These are phyloP conservation scores for Triplophysa dalaica DNA, from an alignment of 2,113 vertebrate genomes.

Conservation along the genomic window DNA sequence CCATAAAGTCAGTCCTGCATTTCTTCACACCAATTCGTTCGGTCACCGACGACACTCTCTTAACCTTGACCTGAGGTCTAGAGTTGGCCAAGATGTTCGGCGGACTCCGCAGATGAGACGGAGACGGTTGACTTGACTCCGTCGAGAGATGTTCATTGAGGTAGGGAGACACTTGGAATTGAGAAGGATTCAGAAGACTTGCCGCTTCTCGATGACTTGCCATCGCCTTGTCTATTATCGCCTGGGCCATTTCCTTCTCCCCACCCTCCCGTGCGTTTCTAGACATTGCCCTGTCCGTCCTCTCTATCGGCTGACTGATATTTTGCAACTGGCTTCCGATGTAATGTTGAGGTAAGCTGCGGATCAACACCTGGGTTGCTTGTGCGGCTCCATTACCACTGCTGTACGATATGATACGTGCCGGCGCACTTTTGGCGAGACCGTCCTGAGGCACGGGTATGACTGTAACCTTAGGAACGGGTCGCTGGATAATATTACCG, in stretches of 20 bases:
- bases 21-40: constrained; percentile 70
- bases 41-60: constrained; percentile 64
- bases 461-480: constrained; percentile 62
- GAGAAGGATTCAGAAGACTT: constrained; percentile 43
- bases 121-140: neutral
- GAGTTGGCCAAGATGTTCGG: constrained; percentile 41
- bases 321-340: constrained; percentile 3
- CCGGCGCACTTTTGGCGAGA: constrained; percentile 7
- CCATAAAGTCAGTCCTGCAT: constrained; percentile 69
- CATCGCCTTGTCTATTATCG: constrained; percentile 68
- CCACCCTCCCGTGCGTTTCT: constrained; percentile 17
- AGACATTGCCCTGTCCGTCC: constrained; percentile 32
- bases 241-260: constrained; percentile 56
- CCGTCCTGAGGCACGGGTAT: constrained; percentile 35
- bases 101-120: constrained; percentile 12
- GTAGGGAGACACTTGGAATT: constrained; percentile 25
- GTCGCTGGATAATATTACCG: constrained; percentile 55
- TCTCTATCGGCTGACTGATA: neutral
- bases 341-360: constrained; percentile 32
- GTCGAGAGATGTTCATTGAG: constrained; percentile 54
- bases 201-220: constrained; percentile 55
- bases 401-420: constrained; percentile 49
- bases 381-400: constrained; percentile 48
- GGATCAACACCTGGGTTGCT: constrained; percentile 44
- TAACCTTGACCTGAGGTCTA: constrained; percentile 65